Evolutionary conservation across 2,888 invertebrate species (phyloP).

Genomic region (Aproaerema taeniolella): DNA sequence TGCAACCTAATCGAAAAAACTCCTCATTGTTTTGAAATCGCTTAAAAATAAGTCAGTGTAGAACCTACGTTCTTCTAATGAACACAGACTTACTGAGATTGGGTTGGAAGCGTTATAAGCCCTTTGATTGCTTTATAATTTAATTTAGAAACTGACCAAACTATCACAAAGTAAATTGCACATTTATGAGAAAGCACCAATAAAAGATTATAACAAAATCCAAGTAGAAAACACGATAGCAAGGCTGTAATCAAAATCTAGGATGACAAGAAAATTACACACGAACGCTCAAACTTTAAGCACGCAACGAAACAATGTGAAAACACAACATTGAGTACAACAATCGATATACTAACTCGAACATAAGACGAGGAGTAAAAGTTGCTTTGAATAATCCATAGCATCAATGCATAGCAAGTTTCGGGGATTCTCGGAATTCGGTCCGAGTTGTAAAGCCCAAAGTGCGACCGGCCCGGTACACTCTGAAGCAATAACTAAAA

Average conservation of each 20-base stretch:
- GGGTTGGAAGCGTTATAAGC: too few relatives aligned
- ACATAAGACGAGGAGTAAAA: slow-evolving; percentile 53
- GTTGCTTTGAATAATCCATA: slow-evolving; percentile 52
- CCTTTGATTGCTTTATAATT: too few relatives aligned
- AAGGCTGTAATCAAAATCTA: slow-evolving; percentile 32
- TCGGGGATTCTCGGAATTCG: slow-evolving; percentile 7
- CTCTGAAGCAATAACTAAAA: slow-evolving; percentile 35
- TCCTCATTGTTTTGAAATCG: too few relatives aligned
- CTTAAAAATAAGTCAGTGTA: too few relatives aligned
- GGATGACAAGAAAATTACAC: slow-evolving; percentile 51
- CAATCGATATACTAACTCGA: slow-evolving; percentile 55
- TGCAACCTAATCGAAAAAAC: too few relatives aligned
- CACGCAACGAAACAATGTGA: slow-evolving; percentile 38
- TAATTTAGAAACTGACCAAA: too few relatives aligned
- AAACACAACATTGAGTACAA: slow-evolving; percentile 27
- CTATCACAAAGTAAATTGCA: too few relatives aligned
- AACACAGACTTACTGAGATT: too few relatives aligned
- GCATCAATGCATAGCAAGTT: slow-evolving; percentile 24
- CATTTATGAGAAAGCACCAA: too few relatives aligned
- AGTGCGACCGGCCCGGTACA: slow-evolving; percentile 1
- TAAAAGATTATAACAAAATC: slow-evolving; percentile 16
- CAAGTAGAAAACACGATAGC: slow-evolving; percentile 22
- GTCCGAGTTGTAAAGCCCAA: not conserved
- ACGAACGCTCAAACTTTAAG: slow-evolving; percentile 35
- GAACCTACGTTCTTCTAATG: too few relatives aligned